Base-by-base conservation (phyloP, 2,113 vertebrate species). In the Leuciscus idus region DNA sequence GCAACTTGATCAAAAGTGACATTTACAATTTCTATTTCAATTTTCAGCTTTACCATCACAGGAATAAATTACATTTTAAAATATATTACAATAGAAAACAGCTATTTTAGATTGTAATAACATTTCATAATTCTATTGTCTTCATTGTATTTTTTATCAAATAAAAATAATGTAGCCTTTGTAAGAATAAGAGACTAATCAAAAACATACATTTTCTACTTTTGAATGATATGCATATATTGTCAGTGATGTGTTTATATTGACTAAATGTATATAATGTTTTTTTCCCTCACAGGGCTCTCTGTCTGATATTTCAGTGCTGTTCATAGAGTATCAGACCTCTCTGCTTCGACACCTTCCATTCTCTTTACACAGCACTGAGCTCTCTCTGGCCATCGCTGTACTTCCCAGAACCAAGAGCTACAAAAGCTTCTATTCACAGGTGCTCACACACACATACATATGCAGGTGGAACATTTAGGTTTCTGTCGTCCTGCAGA, bases 371-470 rank as follows among this genome's bases (percentile, higher is more conserved):
- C 96, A 94, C 86, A 94, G 93, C 85, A 72, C 87, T 17, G 94
- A 95, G 88, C 94, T 90, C 87, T 95, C 95, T 73, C 92, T 99
- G 91, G 95, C 96, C 89, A 94, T 99, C 89, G 94, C 95, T 85
- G 94, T 99, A 86, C 96, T 96, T 89, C 96, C 96, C 75, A 96
- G 92, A 87, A 97, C 96, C n/a, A 97, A 95, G 91, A 95, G 96
- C 89, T 96, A 97, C 91, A 95, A 95, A 91, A 91, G 94, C 79
- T 98, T 99, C 92, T 98, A 97, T 89, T 96, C 96, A 83, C 94
- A 97, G 97, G 98, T 98, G n/a, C 64, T 23, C 28, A 70, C 39
- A 85, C 57, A 64, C 30, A 17, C 30, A 85, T 17, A 52, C 55
- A 73, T 55, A 75, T 81, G 28, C 83, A 84, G 17, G 89, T 68